A percentile compares a stretch with the other conserved stretches of the same genome.
Evolutionary conservation across 2,888 invertebrate species (phyloP).

Genomic region (Epirrhoe tristata): DNA sequence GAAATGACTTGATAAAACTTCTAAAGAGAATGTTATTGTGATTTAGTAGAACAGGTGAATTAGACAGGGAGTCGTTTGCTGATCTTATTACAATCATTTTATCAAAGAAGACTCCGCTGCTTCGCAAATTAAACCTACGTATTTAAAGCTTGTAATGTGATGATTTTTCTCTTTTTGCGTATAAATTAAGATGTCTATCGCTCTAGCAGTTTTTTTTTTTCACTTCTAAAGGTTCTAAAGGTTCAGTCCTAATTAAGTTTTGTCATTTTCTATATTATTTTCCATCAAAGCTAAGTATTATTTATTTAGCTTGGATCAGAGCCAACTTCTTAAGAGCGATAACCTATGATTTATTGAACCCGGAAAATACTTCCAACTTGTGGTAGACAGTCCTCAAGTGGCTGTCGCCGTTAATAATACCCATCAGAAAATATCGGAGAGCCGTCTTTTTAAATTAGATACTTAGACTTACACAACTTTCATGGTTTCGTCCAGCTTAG

Average conservation of each 20-base stretch:
- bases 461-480: background rate
- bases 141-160: background rate
- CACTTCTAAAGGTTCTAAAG: too few species aligned
- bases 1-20: conserved; percentile 23
- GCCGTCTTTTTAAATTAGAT: background rate
- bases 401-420: background rate
- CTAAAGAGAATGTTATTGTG: background rate
- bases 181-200: background rate
- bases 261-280: background rate
- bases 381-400: conserved; percentile 7
- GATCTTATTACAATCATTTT: conserved; percentile 13
- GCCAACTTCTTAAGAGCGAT: conserved; percentile 13
- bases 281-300: background rate
- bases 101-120: conserved; percentile 1
- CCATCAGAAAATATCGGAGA: background rate
- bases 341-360: conserved; percentile 24
- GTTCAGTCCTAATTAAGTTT: background rate
- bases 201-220: background rate
- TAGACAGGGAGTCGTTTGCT: conserved; percentile 1
- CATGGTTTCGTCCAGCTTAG: background rate
- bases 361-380: conserved; percentile 14
- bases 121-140: background rate
- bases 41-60: conserved; percentile 21
- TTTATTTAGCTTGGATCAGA: conserved; percentile 12
- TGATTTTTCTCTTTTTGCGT: background rate